These are phyloP conservation scores for Gnathonemus echidnorhynchus DNA, from an alignment of 2,113 vertebrate species.

Conservation along the genomic window DNA sequence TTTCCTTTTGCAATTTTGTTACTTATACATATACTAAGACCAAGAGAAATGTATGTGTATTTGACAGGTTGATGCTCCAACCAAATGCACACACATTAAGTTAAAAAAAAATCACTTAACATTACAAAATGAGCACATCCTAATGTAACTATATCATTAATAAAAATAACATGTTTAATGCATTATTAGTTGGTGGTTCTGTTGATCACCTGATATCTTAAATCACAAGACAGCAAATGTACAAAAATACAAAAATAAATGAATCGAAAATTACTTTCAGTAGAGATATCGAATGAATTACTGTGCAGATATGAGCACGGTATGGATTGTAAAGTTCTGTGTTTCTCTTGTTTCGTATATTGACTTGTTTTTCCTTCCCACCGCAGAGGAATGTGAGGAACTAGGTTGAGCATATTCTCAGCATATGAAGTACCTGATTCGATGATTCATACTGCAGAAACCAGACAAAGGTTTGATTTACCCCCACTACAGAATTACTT, in stretches of 20 bases:
- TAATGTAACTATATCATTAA: neutral
- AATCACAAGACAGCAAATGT: neutral
- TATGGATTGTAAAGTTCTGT: neutral
- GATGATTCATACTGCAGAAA: neutral
- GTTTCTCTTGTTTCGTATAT: neutral
- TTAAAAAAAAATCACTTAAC: neutral
- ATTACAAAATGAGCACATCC: neutral
- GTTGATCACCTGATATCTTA: neutral
- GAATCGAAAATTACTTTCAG: neutral
- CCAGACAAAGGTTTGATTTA: neutral
- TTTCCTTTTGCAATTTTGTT: neutral
- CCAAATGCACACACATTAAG: neutral
- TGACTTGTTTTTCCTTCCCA: neutral
- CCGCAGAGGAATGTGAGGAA: neutral
- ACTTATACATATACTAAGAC: neutral
- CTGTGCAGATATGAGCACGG: neutral
- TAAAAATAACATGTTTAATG: neutral
- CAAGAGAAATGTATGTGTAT: neutral
- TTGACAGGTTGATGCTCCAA: neutral
- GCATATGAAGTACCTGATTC: neutral
- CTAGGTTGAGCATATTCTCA: neutral
- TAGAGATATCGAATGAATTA: neutral
- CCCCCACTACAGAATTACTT: neutral
- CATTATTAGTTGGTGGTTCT: neutral
- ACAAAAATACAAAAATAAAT: neutral